Conservation (phyloP, 37 sponge, comb jelly and placozoan species). For the Spongia lamella region DNA sequence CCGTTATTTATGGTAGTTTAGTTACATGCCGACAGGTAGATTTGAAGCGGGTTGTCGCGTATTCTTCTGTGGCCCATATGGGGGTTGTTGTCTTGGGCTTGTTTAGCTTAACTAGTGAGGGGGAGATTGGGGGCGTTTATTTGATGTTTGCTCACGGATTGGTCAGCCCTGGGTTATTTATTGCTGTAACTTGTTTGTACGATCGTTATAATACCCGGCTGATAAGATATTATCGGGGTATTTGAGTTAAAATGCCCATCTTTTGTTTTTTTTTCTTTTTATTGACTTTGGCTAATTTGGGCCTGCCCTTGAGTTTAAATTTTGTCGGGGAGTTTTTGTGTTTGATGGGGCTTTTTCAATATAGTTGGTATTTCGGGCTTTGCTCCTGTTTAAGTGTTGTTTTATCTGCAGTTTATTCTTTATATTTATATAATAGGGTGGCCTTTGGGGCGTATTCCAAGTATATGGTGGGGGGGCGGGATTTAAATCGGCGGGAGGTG, state of each 20-base stretch:
- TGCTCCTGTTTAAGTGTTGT: slow-evolving; percentile 63
- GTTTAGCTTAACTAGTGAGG: slow-evolving; percentile 71
- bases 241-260: slow-evolving; percentile 61
- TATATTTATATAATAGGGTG: slow-evolving; percentile 86
- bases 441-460: slow-evolving; percentile 71
- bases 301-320: slow-evolving; percentile 80
- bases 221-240: slow-evolving; percentile 75
- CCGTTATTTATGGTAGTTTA: too few species aligned
- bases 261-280: slow-evolving; percentile 54
- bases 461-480: slow-evolving; percentile 47
- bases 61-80: slow-evolving; percentile 88
- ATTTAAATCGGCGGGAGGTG: slow-evolving; percentile 72
- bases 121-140: slow-evolving; percentile 65
- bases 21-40: too few species aligned
- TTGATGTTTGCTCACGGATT: slow-evolving; percentile 89
- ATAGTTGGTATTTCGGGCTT: slow-evolving; percentile 67
- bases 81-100: slow-evolving; percentile 76
- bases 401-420: slow-evolving; percentile 72
- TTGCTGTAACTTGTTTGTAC: slow-evolving; percentile 78
- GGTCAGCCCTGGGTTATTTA: slow-evolving; percentile 83
- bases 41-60: too few species aligned
- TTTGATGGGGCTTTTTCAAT: slow-evolving; percentile 68
- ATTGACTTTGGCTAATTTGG: slow-evolving; percentile 76
- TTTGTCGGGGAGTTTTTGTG: slow-evolving; percentile 88
- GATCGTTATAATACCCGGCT: slow-evolving; percentile 71